Percentiles rank a stretch among this genome's conserved stretches.
Conservation (phyloP, 2,113 vertebrate genomes). For the Hippoglossus stenolepis region DNA sequence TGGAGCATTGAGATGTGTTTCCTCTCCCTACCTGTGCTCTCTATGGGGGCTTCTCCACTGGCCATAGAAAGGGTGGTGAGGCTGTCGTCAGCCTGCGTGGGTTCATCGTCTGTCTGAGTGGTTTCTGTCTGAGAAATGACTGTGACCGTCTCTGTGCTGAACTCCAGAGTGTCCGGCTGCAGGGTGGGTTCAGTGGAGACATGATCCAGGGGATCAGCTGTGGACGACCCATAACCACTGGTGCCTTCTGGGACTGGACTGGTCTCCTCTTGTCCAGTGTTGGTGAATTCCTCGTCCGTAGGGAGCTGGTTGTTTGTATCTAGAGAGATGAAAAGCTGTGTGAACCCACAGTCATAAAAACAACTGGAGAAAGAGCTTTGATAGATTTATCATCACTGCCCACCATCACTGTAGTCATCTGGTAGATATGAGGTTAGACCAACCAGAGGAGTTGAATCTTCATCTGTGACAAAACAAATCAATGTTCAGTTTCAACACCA, state of each 20-base stretch:
- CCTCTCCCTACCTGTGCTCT: constrained; percentile 42
- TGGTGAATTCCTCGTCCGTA: constrained; percentile 7
- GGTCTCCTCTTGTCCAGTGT: constrained; percentile 1
- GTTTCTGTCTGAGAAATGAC: neutral
- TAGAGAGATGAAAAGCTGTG: constrained; percentile 14
- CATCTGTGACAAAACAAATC: constrained; percentile 33
- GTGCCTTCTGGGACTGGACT: constrained; percentile 42
- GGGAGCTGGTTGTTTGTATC: constrained; percentile 17
- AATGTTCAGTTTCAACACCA: neutral
- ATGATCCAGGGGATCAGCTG: constrained; percentile 20
- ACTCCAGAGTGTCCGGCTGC: neutral
- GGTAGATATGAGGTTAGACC: constrained; percentile 24
- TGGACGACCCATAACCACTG: constrained; percentile 42
- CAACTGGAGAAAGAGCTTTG: neutral
- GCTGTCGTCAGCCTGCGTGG: neutral
- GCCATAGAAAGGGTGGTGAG: neutral
- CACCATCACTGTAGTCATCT: constrained; percentile 52
- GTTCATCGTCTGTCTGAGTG: neutral
- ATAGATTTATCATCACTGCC: neutral
- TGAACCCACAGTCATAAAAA: neutral
- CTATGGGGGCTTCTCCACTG: neutral
- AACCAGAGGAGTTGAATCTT: constrained; percentile 20
- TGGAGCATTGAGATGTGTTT: neutral
- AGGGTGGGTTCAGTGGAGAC: constrained; percentile 6
- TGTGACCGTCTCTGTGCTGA: neutral